Evolutionary conservation across 2,113 vertebrate genomes (phyloP), one percentile per base, ranked within the genome.

Genomic region (Dascyllus trimaculatus): DNA sequence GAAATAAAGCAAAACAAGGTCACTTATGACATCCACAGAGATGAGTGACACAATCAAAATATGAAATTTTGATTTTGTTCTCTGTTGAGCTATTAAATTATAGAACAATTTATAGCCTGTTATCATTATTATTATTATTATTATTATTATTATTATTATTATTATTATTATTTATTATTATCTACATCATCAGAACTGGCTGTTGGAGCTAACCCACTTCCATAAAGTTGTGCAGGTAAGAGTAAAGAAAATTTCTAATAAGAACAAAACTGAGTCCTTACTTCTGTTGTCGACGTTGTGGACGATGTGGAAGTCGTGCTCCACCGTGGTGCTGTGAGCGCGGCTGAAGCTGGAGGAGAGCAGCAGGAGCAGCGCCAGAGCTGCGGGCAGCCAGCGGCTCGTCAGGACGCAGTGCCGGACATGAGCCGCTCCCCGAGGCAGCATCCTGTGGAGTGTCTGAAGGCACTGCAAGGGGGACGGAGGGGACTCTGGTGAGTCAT

Each of bases 211-310:
- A n/a, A 18, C n/a, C n/a, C 48, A 51, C 18, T 21, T 51, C 19
- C 0, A 21, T 5, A 21, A 51, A 51, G 40, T 43, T 43, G 11
- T 43, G 40, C 40, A 4, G 13, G 40, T 43, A 15, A 4, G 2
- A 51, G 19, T 5, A n/a, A 21, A 19, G 18, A 19, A 51, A n/a
- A 21, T 13, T n/a, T n/a, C n/a, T n/a, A n/a, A 21, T 17, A 8
- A 17, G 11, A 3, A 54, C 5, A 67, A 54, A 43, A 43, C 0
- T 3, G 1, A 0, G 2, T 8, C 45, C 96, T 94, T 95, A 97
- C 96, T 97, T 95, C 96, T 96, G 90, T 96, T 96, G 91, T 97
- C 96, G 66, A 97, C 95, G 53, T 96, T 96, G 84, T 95, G 95
- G 61, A 95, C 91, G 22, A 94, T 96, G 88, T 96, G 96, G 88